phyloP scores from a whole-genome alignment of 2,888 invertebrate species.

The Cantharis nigra region DNA sequence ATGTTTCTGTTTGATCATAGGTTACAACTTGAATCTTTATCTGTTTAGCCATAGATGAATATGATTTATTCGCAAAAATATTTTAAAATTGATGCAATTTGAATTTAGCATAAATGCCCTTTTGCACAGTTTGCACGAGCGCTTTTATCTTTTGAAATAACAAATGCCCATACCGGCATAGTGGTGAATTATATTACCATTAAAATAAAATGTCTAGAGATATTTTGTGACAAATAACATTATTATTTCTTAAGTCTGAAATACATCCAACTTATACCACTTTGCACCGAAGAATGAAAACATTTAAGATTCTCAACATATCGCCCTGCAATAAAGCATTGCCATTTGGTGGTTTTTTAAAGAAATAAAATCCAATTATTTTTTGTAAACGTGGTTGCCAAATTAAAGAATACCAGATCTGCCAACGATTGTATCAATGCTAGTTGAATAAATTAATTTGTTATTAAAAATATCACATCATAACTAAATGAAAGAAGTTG shows the following conservation, averaged over 20 bases:
- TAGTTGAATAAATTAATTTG: not conserved
- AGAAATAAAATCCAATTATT: not conserved
- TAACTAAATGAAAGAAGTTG: not conserved
- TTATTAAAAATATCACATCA: not conserved
- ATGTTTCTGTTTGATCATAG: slow-evolving; percentile 28
- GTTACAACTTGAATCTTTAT: slow-evolving; percentile 29
- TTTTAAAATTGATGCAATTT: slow-evolving; percentile 12
- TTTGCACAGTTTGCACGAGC: not conserved
- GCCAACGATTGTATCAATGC: not conserved
- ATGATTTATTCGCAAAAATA: slow-evolving; percentile 17
- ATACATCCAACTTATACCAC: not conserved
- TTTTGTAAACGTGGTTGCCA: not conserved
- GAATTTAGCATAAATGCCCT: not conserved
- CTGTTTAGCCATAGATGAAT: slow-evolving; percentile 21
- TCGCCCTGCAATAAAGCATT: not conserved
- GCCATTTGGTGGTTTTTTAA: not conserved
- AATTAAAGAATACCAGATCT: not conserved
- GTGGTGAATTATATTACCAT: not conserved
- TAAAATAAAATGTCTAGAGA: not conserved
- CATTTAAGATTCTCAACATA: not conserved
- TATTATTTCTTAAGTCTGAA: not conserved
- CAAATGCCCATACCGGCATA: not conserved
- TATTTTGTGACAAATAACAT: not conserved
- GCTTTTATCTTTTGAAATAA: not conserved
- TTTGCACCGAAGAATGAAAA: not conserved